phyloP scores from a whole-genome alignment of 1,140 invertebrate genomes.

The Mercenaria mercenaria region DNA sequence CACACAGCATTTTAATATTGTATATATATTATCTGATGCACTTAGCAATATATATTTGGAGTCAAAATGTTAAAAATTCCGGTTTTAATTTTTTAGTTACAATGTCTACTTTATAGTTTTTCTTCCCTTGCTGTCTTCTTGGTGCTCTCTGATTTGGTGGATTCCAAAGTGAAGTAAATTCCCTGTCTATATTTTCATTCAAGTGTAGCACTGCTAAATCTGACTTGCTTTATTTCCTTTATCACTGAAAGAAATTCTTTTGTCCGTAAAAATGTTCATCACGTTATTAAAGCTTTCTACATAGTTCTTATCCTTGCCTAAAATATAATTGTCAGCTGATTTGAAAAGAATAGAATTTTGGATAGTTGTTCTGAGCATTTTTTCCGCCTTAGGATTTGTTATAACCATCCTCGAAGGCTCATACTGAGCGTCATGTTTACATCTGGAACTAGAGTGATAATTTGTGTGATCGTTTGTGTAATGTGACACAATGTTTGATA shows the following conservation, averaged over 20 bases:
- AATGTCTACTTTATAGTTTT: no score
- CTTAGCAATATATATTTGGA: no score
- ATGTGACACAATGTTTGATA: no score
- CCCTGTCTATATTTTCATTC: slow-evolving; percentile 48
- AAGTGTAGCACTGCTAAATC: neutral
- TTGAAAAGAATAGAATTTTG: neutral
- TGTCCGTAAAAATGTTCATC: slow-evolving; percentile 42
- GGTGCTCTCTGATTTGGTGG: neutral
- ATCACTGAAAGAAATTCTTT: slow-evolving; percentile 27
- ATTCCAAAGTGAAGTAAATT: slow-evolving; percentile 6
- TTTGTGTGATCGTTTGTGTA: no score
- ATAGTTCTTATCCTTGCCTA: neutral
- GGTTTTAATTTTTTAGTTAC: no score
- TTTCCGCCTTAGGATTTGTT: slow-evolving; percentile 36
- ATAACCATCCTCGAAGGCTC: no score
- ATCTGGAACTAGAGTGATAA: no score
- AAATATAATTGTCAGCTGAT: no score
- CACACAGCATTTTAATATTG: no score
- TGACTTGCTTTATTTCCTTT: neutral
- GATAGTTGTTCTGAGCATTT: neutral
- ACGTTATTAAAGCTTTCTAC: slow-evolving; percentile 56
- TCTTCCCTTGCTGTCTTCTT: neutral
- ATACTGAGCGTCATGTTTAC: no score
- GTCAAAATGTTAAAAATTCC: no score
- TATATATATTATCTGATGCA: no score